These are phyloP conservation scores for Aricia agestis DNA, from an alignment of 1,140 invertebrate genomes.

Conservation along the genomic window DNA sequence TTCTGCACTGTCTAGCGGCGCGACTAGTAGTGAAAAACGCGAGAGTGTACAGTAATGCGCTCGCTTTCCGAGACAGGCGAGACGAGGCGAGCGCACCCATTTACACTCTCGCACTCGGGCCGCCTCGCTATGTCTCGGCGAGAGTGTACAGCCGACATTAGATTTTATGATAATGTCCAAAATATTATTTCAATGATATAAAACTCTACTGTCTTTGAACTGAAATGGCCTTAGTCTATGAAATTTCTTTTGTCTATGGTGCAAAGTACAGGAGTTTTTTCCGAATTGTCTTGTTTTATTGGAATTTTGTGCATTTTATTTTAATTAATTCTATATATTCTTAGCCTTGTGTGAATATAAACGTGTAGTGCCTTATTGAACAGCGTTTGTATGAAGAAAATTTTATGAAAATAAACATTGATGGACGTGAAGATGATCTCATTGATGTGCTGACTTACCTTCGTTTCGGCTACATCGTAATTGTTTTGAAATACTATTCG, in stretches of 20 bases:
- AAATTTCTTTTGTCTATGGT: not conserved
- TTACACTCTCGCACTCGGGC: too few species aligned
- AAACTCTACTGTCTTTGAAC: too few species aligned
- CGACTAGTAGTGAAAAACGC: too few species aligned
- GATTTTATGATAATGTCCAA: too few species aligned
- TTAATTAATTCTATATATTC: not conserved
- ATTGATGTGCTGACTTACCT: slow-evolving; percentile 70
- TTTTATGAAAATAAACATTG: slow-evolving; percentile 38
- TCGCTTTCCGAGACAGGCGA: too few species aligned
- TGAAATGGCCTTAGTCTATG: too few species aligned
- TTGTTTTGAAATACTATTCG: slow-evolving; percentile 69
- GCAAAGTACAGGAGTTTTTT: slow-evolving; percentile 11
- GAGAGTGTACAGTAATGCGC: too few species aligned
- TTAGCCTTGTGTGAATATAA: slow-evolving; percentile 33
- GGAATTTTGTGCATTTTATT: slow-evolving; percentile 8
- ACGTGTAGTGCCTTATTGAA: slow-evolving; percentile 69
- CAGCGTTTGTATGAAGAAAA: slow-evolving; percentile 36
- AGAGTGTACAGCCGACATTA: too few species aligned
- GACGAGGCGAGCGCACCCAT: too few species aligned
- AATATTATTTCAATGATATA: too few species aligned
- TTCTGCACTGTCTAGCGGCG: too few species aligned
- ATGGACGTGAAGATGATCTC: slow-evolving; percentile 68
- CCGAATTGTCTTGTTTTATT: slow-evolving; percentile 20
- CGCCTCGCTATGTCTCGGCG: too few species aligned
- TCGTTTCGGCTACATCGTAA: slow-evolving; percentile 66